phyloP scores from a whole-genome alignment of 2,797 vertebrate genomes.

The Paramormyrops hopkinsi region DNA sequence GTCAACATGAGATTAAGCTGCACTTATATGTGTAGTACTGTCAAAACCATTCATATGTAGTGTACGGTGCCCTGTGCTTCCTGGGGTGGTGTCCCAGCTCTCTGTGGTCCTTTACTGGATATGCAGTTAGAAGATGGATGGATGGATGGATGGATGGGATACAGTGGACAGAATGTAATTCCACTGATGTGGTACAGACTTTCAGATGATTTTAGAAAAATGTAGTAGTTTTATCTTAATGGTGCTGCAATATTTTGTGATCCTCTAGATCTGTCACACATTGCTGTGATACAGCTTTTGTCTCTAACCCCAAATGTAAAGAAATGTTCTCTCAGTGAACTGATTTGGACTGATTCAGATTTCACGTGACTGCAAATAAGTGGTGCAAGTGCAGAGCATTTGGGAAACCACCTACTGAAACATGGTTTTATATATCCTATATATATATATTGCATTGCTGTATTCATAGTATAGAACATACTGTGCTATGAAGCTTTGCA shows the following conservation, averaged over 20 bases:
- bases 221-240: background rate
- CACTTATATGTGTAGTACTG: background rate
- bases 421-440: background rate
- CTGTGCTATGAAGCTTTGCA: background rate
- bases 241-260: background rate
- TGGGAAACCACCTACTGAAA: background rate
- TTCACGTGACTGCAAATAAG: background rate
- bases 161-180: background rate
- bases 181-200: background rate
- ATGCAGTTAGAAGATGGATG: background rate
- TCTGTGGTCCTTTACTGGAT: background rate
- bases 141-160: background rate
- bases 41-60: background rate
- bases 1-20: background rate
- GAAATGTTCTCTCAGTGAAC: background rate
- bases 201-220: background rate
- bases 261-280: background rate
- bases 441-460: background rate
- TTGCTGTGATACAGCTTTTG: background rate
- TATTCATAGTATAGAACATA: conserved; percentile 9
- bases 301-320: background rate
- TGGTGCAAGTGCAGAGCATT: background rate
- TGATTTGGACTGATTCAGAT: background rate
- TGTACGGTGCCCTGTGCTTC: background rate
- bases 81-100: background rate